Percentiles rank a stretch among this genome's conserved stretches.
phyloP scores from a whole-genome alignment of 2,888 invertebrate genomes.

The Sinohyriopsis cumingii region DNA sequence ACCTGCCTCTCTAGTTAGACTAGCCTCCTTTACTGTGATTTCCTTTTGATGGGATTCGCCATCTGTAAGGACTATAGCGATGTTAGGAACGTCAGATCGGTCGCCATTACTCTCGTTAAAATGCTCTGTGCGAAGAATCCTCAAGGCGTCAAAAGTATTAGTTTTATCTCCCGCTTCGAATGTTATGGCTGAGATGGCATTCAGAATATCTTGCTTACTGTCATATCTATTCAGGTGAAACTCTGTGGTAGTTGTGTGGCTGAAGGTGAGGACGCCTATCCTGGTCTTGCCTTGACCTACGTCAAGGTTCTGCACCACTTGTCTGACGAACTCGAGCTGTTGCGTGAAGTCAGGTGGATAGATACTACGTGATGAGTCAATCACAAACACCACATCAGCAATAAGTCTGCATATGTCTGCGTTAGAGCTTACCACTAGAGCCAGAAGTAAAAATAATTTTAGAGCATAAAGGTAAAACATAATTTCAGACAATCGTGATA shows the following conservation, averaged over 20 bases:
- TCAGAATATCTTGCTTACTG: slow-evolving; percentile 18
- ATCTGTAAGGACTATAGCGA: too few species aligned
- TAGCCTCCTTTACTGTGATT: too few species aligned
- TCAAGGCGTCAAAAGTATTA: slow-evolving; percentile 29
- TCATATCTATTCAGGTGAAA: slow-evolving; percentile 32
- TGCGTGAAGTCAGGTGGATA: slow-evolving; percentile 45
- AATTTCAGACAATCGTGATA: too few species aligned
- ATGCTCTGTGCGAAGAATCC: slow-evolving; percentile 10
- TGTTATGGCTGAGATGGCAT: slow-evolving; percentile 28
- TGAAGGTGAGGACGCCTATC: slow-evolving; percentile 34
- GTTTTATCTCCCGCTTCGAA: slow-evolving; percentile 26
- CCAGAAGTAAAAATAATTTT: too few species aligned
- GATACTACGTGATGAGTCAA: slow-evolving; percentile 48
- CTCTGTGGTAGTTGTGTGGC: slow-evolving; percentile 24
- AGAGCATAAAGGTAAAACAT: too few species aligned
- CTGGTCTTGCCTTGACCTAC: slow-evolving; percentile 26
- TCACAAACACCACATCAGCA: slow-evolving; percentile 35
- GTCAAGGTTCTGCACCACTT: slow-evolving; percentile 31
- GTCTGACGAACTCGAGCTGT: slow-evolving; percentile 34
- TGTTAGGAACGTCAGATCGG: too few species aligned
- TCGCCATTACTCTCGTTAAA: too few species aligned
- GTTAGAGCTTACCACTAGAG: too few species aligned
- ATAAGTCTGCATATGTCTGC: neutral
- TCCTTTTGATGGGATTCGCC: too few species aligned
- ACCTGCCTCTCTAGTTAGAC: too few species aligned